Evolutionary conservation across 2,113 vertebrate species (phyloP).

Genomic region (Pomatostomus ruficeps): DNA sequence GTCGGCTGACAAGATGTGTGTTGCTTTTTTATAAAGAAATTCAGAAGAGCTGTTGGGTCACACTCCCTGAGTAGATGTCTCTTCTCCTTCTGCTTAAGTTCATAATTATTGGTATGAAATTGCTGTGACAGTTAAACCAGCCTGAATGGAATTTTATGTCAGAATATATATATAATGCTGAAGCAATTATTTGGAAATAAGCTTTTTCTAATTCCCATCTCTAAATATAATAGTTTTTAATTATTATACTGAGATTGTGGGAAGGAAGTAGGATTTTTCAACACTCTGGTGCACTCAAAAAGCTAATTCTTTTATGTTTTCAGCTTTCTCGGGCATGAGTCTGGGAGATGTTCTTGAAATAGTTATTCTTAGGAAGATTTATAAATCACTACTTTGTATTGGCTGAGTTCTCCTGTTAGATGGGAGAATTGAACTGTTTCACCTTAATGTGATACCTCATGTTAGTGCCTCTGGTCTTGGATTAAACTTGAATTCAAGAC

Average conservation of each 20-base stretch:
- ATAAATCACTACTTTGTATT: not conserved
- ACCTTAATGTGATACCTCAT: constrained; percentile 66
- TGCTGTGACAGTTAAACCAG: constrained; percentile 42
- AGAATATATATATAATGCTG: constrained; percentile 53
- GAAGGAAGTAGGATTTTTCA: constrained; percentile 1
- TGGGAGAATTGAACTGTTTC: constrained; percentile 10
- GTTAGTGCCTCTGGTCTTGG: constrained; percentile 49
- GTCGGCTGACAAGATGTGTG: not conserved
- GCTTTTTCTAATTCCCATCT: constrained; percentile 44
- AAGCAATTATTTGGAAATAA: constrained; percentile 9
- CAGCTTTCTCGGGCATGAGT: not conserved
- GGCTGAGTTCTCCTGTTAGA: constrained; percentile 1
- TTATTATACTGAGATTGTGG: not conserved
- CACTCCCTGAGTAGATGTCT: not conserved
- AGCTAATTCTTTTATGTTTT: constrained; percentile 14
- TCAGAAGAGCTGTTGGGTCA: not conserved
- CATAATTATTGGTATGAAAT: constrained; percentile 27
- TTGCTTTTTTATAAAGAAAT: not conserved
- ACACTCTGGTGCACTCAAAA: constrained; percentile 11
- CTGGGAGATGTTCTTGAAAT: constrained; percentile 29
- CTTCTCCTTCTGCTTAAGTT: constrained; percentile 13
- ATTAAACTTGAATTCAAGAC: constrained; percentile 46
- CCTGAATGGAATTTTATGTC: constrained; percentile 39
- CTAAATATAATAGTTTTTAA: constrained; percentile 32
- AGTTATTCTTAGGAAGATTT: constrained; percentile 1